Base-by-base conservation (phyloP, 1,140 invertebrate species). In the Augochlora pura region DNA sequence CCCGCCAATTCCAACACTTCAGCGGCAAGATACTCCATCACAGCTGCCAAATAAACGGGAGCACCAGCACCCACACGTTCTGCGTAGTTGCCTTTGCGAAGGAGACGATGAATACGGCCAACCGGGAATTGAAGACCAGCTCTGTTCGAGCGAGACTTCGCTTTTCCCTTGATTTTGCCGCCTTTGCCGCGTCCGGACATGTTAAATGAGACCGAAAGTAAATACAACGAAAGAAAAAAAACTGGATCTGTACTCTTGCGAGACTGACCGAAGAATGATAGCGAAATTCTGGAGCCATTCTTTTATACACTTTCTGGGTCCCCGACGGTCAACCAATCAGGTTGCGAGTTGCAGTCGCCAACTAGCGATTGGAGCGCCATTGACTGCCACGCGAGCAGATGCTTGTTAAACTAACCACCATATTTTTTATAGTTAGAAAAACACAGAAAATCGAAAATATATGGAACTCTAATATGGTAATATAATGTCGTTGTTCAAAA, bases 261-360 rank as follows among this genome's bases (percentile, higher is more conserved):
- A 32, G 2, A 1, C 0, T 14, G 0, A 7, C 4, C 21, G 21
- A 12, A 18, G 46, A 23, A 4, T 68, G 57, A 54, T 46, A 0
- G 8, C 6, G 2, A 0, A 0, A 6, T 0, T 1, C 0, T 0
- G 0, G 2, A n/a, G 23, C 12, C 42, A 14, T 2, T 16, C 7
- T 12, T 62, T 39, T 72, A 52, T 52, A n/a, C n/a, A 1, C 14
- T 0, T 8, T 0, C 0, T 0, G 8, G 0, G 9, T 0, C 0
- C 1, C 0, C 1, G 16, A 23, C n/a, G 0, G 4, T n/a, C 10
- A 0, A 23, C 76, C 46, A 72, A 78, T 78, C 68, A 18, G 7
- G 9, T 14, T 9, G 3, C 67, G 18, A 14, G 4, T 25, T n/a
- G 7, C 12, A 0, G 0, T 12, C n/a, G 14, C 3, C 18, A 4